A percentile compares a stretch with the other conserved stretches of the same genome.
Conservation (phyloP, 2,797 vertebrate species). For the Rhabdophis nuchalis region DNA sequence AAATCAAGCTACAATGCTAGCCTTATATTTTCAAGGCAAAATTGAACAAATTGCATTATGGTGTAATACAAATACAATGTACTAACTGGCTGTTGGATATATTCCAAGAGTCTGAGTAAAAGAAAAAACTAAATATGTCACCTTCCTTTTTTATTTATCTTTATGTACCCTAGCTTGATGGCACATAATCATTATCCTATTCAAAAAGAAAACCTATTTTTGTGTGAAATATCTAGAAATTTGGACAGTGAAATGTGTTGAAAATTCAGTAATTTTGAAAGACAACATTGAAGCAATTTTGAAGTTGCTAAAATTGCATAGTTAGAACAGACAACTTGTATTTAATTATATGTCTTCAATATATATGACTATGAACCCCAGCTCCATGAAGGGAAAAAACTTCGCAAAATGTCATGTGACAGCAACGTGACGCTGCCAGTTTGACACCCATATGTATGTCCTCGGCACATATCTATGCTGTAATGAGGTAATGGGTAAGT, state of each 20-base stretch:
- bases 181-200: not conserved
- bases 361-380: too few species aligned
- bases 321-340: not conserved
- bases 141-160: not conserved
- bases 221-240: not conserved
- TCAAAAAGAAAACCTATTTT: not conserved
- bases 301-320: not conserved
- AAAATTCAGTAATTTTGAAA: not conserved
- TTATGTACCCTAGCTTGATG: not conserved
- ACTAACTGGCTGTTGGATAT: not conserved
- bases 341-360: not conserved
- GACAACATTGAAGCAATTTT: not conserved
- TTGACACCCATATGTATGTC: not conserved
- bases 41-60: not conserved
- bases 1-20: not conserved
- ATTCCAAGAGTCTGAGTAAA: not conserved
- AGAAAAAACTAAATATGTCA: not conserved
- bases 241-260: not conserved
- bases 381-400: too few species aligned
- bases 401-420: too few species aligned
- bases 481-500: not conserved
- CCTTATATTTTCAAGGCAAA: not conserved
- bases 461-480: not conserved
- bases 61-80: not conserved
- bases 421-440: too few species aligned